These are phyloP conservation scores for Conus betulinus DNA, from an alignment of 1,140 invertebrate species.

Conservation along the genomic window DNA sequence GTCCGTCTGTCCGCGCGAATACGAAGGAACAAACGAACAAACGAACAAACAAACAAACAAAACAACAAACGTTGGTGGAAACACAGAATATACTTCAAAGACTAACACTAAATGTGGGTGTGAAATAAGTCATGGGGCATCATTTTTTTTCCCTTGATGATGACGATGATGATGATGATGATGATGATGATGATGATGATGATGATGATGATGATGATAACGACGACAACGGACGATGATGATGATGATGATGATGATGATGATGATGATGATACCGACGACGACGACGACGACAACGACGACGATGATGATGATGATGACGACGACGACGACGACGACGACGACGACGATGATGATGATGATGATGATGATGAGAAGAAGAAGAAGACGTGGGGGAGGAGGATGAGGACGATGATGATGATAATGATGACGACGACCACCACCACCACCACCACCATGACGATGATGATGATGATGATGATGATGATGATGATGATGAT, in stretches of 20 bases:
- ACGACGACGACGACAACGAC: neutral
- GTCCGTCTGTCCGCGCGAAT: no score
- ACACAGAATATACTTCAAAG: neutral
- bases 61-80: neutral
- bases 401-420: no score
- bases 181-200: no score
- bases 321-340: neutral
- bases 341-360: neutral
- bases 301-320: neutral
- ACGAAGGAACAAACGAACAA: no score
- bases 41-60: no score
- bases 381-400: no score
- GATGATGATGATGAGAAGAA: no score
- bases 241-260: neutral
- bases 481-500: no score
- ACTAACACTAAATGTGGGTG: neutral
- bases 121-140: neutral
- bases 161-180: no score
- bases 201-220: neutral
- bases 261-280: neutral
- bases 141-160: no score
- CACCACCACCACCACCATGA: neutral
- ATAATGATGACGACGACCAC: neutral
- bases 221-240: neutral
- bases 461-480: neutral